These are phyloP conservation scores for Butastur rufipennis DNA, from an alignment of 2,113 vertebrate genomes.

Conservation along the genomic window DNA sequence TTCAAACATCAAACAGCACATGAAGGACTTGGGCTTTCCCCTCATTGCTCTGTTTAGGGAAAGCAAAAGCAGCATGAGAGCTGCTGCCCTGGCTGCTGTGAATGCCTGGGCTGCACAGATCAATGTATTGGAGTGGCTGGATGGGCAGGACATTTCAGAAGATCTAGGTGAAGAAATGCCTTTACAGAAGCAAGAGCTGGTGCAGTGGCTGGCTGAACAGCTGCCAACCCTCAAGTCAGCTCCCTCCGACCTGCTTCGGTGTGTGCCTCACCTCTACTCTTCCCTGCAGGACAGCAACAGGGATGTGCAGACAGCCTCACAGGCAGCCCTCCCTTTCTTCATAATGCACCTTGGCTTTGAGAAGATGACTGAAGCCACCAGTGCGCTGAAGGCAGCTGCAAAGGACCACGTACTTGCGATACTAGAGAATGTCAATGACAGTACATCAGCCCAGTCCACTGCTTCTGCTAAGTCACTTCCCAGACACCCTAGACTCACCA, in stretches of 20 bases:
- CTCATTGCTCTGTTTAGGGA: conserved; percentile 85
- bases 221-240: conserved; percentile 78
- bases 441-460: conserved; percentile 77
- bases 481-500: conserved; percentile 56
- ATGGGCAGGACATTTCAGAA: conserved; percentile 84
- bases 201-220: conserved; percentile 86
- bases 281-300: conserved; percentile 87
- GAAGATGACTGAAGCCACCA: conserved; percentile 85
- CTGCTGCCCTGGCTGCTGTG: conserved; percentile 78
- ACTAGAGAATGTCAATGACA: conserved; percentile 82
- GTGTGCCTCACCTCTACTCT: conserved; percentile 81
- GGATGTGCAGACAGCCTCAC: conserved; percentile 83
- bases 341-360: conserved; percentile 91
- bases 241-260: conserved; percentile 80
- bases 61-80: conserved; percentile 82
- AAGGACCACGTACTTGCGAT: conserved; percentile 84
- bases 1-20: conserved; percentile 82
- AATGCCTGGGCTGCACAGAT: conserved; percentile 90
- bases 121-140: conserved; percentile 87
- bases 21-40: conserved; percentile 85
- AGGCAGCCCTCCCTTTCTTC: conserved; percentile 86
- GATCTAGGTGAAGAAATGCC: conserved; percentile 86
- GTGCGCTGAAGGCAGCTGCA: conserved; percentile 84
- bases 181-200: conserved; percentile 85
- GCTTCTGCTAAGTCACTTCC: conserved; percentile 65